Evolutionary conservation across 2,113 vertebrate genomes (phyloP), one percentile per base, ranked within the genome.

Genomic region (Gallinago media): DNA sequence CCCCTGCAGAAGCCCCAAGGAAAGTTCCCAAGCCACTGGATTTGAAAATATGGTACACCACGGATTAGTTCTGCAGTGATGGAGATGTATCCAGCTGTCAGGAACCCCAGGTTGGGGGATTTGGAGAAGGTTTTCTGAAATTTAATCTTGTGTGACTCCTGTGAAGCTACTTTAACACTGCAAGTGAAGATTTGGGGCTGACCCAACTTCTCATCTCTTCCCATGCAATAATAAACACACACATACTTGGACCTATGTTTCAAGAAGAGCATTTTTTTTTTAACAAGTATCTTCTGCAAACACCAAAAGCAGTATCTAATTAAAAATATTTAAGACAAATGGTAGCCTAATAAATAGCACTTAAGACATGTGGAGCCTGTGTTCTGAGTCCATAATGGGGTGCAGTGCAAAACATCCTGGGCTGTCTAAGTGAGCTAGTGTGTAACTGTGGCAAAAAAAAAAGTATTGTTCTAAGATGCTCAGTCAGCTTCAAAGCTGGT

Each of bases 331-430:
- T 56, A n/a, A 65, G 36, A 36, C 4, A 61, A 9, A 10, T 34
- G 5, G 3, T 70, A 22, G 36, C 7, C 11, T 8, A 16, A n/a
- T 9, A 7, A 62, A 9, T 0, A 1, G 5, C 22, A 49, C 8
- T 67, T 25, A 15, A 36, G 10, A 12, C 16, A 12, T 4, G 4
- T 17, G 3, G 5, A 42, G 2, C 19, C 17, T 50, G 2, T 31
- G 23, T 38, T 59, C 29, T 23, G 29, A 25, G 9, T 18, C 5
- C 0, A 0, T 7, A 32, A 18, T 0, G 1, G 2, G 16, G 8
- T 21, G 29, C 17, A 23, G 8, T 26, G 14, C 6, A 83, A 82
- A 86, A 70, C 0, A 0, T 25, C 27, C 44, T 13, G 11, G 7
- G 16, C 15, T 68, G 8, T 68, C 25, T 52, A 32, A 32, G 52